Percentiles rank a stretch among this genome's conserved stretches.
phyloP scores from a whole-genome alignment of 2,113 vertebrate species.

The Microtus oregoni region DNA sequence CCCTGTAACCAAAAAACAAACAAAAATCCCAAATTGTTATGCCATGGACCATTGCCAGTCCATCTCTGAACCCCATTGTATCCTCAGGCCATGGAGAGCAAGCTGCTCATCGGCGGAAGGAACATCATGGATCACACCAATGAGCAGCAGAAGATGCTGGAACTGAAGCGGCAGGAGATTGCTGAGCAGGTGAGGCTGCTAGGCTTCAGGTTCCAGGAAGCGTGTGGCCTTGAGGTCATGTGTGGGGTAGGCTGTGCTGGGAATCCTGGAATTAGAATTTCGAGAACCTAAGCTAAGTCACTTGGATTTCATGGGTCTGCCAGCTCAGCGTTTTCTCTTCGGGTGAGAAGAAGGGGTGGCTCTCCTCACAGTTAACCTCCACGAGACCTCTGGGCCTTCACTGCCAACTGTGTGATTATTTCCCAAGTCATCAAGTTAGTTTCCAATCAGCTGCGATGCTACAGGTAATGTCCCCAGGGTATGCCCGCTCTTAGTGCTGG shows the following conservation, averaged over 20 bases:
- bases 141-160: constrained; percentile 97
- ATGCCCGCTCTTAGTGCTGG: neutral
- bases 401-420: neutral
- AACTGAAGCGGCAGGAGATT: constrained; percentile 96
- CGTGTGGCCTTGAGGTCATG: neutral
- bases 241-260: neutral
- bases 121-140: constrained; percentile 98
- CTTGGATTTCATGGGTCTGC: neutral
- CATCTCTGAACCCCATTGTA: neutral
- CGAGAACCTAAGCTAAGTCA: neutral
- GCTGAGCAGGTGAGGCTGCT: constrained; percentile 91
- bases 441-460: neutral
- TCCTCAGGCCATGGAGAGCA: constrained; percentile 96
- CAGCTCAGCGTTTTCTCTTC: neutral
- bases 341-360: neutral
- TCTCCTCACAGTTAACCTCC: neutral
- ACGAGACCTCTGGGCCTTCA: neutral
- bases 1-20: neutral
- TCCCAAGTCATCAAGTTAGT: constrained; percentile 3
- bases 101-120: constrained; percentile 95
- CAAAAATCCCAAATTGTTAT: neutral
- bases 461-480: neutral
- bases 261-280: neutral
- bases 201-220: fast-evolving
- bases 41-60: neutral